Evolutionary conservation across 2,888 invertebrate genomes (phyloP), one percentile per base, ranked within the genome.

Genomic region (Metellina segmentata): DNA sequence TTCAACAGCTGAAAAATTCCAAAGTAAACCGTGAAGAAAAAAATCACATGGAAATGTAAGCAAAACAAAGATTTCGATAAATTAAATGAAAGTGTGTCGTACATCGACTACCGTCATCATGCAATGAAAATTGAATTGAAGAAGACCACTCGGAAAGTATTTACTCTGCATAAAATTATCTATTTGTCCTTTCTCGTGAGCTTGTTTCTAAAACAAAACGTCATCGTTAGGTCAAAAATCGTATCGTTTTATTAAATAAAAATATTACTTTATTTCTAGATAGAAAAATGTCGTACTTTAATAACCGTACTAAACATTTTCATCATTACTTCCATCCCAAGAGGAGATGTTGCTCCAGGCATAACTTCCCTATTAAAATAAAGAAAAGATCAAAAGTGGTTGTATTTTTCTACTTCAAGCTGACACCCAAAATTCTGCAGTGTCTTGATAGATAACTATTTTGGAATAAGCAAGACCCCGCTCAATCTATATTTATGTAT

Each of bases 41-140:
- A 34, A 34, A 34, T 1, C 34, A 34, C 1, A 34, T 34, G 1
- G 4, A 34, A 34, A 34, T 34, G 34, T 4, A 34, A 34, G 34
- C 34, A 34, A 34, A 96, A 0, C n/a, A n/a, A n/a, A 0, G 97
- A 97, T 86, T 90, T 13, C 4, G 9, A 77, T 78, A 13, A 77
- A 87, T 19, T 6, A 81, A 19, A 34, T 11, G 13, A 19, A 20
- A 61, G 16, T 83, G 51, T 48, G 13, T 49, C 72, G 79, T n/a
- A 87, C 87, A 51, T 87, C 87, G 13, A 34, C n/a, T 1, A 81
- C 81, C 8, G 53, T n/a, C 48, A 72, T n/a, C 34, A 70, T 70
- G 48, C 79, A 19, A n/a, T 81, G 74, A 19, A 72, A 72, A 19
- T 81, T n/a, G 71, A 81, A 81, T 5, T 13, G n/a, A 7, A 49